Evolutionary conservation across 2,113 vertebrate genomes (phyloP).

Genomic region (Eudyptes chrysolophus): DNA sequence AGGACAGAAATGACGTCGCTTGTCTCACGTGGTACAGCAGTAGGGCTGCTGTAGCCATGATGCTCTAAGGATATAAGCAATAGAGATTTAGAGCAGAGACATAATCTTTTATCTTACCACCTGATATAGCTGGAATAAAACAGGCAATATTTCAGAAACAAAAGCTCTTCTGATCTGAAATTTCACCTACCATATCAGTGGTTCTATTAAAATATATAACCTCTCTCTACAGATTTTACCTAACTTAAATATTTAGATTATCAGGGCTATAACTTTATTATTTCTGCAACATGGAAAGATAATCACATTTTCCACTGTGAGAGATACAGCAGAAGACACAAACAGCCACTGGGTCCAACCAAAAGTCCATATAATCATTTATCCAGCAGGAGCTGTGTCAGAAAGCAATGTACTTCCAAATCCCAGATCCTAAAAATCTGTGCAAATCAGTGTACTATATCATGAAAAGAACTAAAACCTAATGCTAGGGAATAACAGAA

Average conservation of each 20-base stretch:
- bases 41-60: background rate
- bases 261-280: background rate
- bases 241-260: background rate
- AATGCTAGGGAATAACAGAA: background rate
- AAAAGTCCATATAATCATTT: background rate
- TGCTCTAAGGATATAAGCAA: background rate
- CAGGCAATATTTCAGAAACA: background rate
- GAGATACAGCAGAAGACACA: background rate
- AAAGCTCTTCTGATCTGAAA: background rate
- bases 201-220: background rate
- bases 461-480: background rate
- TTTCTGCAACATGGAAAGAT: background rate
- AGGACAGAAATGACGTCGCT: fast-evolving
- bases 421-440: background rate
- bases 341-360: background rate
- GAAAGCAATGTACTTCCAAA: background rate
- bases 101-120: background rate
- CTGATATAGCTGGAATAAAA: background rate
- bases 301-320: background rate
- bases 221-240: background rate
- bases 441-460: background rate
- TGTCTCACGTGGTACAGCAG: background rate
- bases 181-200: background rate
- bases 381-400: background rate
- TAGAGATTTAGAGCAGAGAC: background rate